These are phyloP conservation scores for Notodonta ziczac DNA, from an alignment of 2,888 invertebrate genomes.

Conservation along the genomic window DNA sequence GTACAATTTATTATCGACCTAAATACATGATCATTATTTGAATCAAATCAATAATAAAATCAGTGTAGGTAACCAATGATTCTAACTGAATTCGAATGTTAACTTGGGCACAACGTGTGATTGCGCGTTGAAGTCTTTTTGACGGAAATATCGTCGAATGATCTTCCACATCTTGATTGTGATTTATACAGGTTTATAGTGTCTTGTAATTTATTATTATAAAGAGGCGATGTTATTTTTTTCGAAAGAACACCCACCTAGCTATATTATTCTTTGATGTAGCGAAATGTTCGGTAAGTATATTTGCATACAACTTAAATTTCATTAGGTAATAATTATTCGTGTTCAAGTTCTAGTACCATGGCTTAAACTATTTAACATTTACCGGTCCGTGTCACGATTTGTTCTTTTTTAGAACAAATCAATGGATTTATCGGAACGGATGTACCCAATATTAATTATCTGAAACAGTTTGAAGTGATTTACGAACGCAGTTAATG, in stretches of 20 bases:
- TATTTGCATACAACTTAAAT: no score
- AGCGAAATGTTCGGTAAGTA: no score
- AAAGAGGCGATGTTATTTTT: no score
- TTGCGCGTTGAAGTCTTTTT: conserved; percentile 3
- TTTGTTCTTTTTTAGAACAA: background rate
- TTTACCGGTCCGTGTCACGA: background rate
- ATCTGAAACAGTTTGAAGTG: background rate
- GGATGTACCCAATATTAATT: background rate
- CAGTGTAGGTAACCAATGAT: no score
- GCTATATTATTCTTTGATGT: background rate
- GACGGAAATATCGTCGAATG: background rate
- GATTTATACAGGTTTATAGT: no score
- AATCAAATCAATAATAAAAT: no score
- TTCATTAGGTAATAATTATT: no score
- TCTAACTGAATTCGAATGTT: background rate
- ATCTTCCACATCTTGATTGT: background rate
- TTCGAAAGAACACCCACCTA: background rate
- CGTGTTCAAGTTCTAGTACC: background rate
- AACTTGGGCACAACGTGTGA: background rate
- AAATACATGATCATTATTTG: no score
- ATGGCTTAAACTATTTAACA: background rate
- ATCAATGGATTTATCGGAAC: conserved; percentile 1
- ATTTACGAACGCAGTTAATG: background rate
- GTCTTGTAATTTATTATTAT: no score
- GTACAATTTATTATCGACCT: no score